These are phyloP conservation scores for Drosophila ficusphila DNA, from an alignment of 1,140 invertebrate genomes.

Conservation along the genomic window DNA sequence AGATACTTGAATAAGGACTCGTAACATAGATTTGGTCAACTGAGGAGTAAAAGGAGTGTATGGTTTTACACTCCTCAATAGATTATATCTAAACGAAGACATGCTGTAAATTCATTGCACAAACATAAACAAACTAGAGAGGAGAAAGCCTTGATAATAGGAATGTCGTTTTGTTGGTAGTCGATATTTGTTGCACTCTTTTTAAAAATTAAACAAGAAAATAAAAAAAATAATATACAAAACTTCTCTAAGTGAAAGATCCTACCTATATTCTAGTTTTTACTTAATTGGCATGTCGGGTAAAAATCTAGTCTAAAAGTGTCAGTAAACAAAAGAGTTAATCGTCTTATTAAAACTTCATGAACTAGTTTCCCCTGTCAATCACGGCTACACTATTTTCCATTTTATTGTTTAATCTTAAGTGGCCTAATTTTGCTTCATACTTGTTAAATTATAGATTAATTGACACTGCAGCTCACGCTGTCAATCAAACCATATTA, in stretches of 20 bases:
- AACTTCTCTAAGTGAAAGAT: too few relatives aligned
- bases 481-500: constrained; percentile 56
- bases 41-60: constrained; percentile 63
- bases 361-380: not conserved
- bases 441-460: not conserved
- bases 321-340: too few relatives aligned
- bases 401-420: not conserved
- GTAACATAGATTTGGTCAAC: constrained; percentile 67
- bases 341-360: not conserved
- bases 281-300: not conserved
- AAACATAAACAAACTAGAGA: constrained; percentile 25
- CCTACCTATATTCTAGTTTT: too few relatives aligned
- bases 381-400: not conserved
- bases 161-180: not conserved
- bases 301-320: too few relatives aligned
- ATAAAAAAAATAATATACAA: too few relatives aligned
- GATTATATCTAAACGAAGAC: constrained; percentile 64
- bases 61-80: constrained; percentile 59
- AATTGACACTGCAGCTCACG: constrained; percentile 40
- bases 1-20: constrained; percentile 81
- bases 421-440: not conserved
- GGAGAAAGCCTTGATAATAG: not conserved
- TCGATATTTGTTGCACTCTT: not conserved
- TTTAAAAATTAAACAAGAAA: not conserved
- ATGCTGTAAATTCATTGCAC: constrained; percentile 29